phyloP scores from a whole-genome alignment of 1,140 invertebrate genomes.

The Euborellia annulipes region DNA sequence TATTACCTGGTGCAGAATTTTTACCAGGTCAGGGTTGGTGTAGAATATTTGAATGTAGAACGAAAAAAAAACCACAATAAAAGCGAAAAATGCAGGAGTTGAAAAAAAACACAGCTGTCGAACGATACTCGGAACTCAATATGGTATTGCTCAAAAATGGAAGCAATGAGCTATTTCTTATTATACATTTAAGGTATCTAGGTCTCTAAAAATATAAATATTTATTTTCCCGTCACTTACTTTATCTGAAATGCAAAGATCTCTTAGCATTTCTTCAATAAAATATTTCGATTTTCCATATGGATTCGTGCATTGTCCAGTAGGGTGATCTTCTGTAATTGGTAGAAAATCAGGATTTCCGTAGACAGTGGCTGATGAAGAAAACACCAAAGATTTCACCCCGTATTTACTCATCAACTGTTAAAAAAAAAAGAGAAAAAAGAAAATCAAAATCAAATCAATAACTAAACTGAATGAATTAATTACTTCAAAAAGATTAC shows the following conservation, averaged over 20 bases:
- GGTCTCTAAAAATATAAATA: conserved; percentile 1
- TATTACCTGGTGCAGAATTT: too few relatives aligned
- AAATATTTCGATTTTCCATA: conserved; percentile 80
- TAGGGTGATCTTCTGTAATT: conserved; percentile 70
- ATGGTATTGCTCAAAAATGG: too few relatives aligned
- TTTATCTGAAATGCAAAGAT: conserved; percentile 53
- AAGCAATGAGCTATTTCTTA: conserved; percentile 7
- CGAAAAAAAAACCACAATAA: too few relatives aligned
- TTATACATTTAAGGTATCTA: not conserved
- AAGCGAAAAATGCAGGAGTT: too few relatives aligned
- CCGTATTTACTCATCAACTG: conserved; percentile 48
- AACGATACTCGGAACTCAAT: too few relatives aligned
- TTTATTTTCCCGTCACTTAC: conserved; percentile 27
- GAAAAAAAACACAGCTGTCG: too few relatives aligned
- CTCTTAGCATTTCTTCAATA: conserved; percentile 83
- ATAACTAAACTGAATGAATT: not conserved
- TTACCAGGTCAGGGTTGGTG: too few relatives aligned
- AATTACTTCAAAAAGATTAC: conserved; percentile 74
- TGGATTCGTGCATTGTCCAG: conserved; percentile 61
- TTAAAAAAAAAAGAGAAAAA: conserved; percentile 29
- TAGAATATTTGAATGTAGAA: too few relatives aligned
- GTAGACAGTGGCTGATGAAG: conserved; percentile 89
- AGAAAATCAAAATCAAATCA: too few relatives aligned
- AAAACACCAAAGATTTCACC: conserved; percentile 61
- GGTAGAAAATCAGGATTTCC: conserved; percentile 71